Percentiles rank a stretch among this genome's conserved stretches.
Conservation (phyloP, 1,140 invertebrate species). For the Babylonia areolata region DNA sequence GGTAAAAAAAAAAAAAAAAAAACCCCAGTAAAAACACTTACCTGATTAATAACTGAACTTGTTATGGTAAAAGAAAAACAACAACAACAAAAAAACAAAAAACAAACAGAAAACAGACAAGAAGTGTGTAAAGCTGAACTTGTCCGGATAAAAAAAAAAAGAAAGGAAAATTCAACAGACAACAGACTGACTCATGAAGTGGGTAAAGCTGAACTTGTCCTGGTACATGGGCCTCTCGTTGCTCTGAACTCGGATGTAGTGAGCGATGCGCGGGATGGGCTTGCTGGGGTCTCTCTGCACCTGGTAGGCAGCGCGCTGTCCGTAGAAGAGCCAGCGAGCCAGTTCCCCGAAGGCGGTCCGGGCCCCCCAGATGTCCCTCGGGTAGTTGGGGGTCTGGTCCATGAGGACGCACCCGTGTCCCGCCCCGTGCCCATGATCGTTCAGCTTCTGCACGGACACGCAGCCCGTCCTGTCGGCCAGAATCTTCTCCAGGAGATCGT, state of each 20-base stretch:
- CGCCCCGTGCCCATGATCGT: background rate
- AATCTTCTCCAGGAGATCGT: background rate
- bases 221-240: background rate
- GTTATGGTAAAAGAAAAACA: too few species aligned
- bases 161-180: too few species aligned
- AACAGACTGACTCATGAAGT: conserved; percentile 26
- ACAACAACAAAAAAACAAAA: too few species aligned
- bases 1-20: background rate
- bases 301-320: background rate
- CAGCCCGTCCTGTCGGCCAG: background rate
- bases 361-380: conserved; percentile 23
- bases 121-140: too few species aligned
- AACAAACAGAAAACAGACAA: too few species aligned
- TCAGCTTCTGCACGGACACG: background rate
- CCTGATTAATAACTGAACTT: too few species aligned
- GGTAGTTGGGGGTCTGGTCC: background rate
- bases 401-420: background rate
- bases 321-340: conserved; percentile 40
- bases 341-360: conserved; percentile 22
- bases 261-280: conserved; percentile 33
- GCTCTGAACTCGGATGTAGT: conserved; percentile 22
- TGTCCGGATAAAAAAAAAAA: too few species aligned
- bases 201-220: background rate
- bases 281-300: background rate
- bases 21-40: too few species aligned